Conservation (phyloP, 2,797 vertebrate species). For the Amphiprion clarkii region DNA sequence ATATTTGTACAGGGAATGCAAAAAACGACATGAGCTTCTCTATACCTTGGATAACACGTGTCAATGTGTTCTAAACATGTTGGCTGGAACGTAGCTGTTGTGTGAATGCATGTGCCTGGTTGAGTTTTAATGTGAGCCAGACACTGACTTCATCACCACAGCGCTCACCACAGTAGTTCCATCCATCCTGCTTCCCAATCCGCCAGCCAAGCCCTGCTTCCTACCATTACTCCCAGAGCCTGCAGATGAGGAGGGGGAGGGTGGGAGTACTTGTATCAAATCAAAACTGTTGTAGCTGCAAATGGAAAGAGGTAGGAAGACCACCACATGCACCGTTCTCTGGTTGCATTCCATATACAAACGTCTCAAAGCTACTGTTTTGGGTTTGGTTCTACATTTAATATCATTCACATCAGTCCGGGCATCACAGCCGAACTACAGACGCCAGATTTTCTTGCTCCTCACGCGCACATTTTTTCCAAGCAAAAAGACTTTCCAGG, state of each 20-base stretch:
- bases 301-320: slow-evolving; percentile 69
- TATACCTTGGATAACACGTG: slow-evolving; percentile 20
- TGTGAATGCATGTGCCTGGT: slow-evolving; percentile 61
- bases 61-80: slow-evolving; percentile 64
- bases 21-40: slow-evolving; percentile 27
- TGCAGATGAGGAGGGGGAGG: slow-evolving; percentile 40
- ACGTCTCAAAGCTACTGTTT: slow-evolving; percentile 76
- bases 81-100: slow-evolving; percentile 57
- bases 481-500: slow-evolving; percentile 59
- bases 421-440: slow-evolving; percentile 39
- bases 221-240: slow-evolving; percentile 69
- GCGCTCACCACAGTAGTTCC: slow-evolving; percentile 79
- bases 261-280: slow-evolving; percentile 39
- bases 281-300: slow-evolving; percentile 50
- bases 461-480: slow-evolving; percentile 48
- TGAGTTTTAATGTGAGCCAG: slow-evolving; percentile 73
- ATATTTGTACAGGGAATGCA: slow-evolving; percentile 31
- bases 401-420: slow-evolving; percentile 60
- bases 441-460: slow-evolving; percentile 58
- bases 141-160: slow-evolving; percentile 82
- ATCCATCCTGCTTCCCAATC: slow-evolving; percentile 76
- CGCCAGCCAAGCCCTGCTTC: slow-evolving; percentile 77
- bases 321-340: slow-evolving; percentile 39
- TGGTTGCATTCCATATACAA: slow-evolving; percentile 46
- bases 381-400: slow-evolving; percentile 64